Conservation (phyloP, 30 jellyfish, hydroid and myxozoan species). For the Pseudorhiza aurosa region DNA sequence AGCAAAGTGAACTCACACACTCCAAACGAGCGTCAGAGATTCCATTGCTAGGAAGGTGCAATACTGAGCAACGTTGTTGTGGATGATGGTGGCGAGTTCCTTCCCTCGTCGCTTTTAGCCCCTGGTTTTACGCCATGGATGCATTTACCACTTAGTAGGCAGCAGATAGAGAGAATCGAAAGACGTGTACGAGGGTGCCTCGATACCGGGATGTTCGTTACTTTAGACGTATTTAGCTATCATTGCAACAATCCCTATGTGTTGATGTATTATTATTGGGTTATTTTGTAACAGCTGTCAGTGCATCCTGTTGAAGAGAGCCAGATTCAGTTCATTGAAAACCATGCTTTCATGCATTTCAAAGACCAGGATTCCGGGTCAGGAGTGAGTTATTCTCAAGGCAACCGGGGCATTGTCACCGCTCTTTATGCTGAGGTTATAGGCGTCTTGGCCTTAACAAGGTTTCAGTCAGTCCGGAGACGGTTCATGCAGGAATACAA, state of each 20-base stretch:
- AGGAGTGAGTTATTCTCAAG: constrained; percentile 63
- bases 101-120: too few relatives aligned
- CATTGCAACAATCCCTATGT: too few relatives aligned
- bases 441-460: constrained; percentile 98
- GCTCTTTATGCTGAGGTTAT: constrained; percentile 98
- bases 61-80: too few relatives aligned
- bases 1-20: too few relatives aligned
- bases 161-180: too few relatives aligned
- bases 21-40: too few relatives aligned
- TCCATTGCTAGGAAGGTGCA: too few relatives aligned
- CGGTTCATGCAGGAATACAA: constrained; percentile 95
- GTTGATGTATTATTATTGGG: not conserved
- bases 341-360: constrained; percentile 93
- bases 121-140: too few relatives aligned
- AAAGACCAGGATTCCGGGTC: constrained; percentile 76
- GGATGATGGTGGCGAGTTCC: too few relatives aligned
- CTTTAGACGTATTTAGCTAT: too few relatives aligned
- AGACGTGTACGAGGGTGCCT: not conserved
- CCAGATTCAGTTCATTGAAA: constrained; percentile 94
- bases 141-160: too few relatives aligned
- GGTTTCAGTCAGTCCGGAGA: constrained; percentile 93
- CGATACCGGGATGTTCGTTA: not conserved
- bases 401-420: constrained; percentile 87
- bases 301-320: constrained; percentile 98
- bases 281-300: constrained; percentile 61